These are phyloP conservation scores for Hirtodrosophila histrioides DNA, from an alignment of 2,888 invertebrate genomes.

Conservation along the genomic window DNA sequence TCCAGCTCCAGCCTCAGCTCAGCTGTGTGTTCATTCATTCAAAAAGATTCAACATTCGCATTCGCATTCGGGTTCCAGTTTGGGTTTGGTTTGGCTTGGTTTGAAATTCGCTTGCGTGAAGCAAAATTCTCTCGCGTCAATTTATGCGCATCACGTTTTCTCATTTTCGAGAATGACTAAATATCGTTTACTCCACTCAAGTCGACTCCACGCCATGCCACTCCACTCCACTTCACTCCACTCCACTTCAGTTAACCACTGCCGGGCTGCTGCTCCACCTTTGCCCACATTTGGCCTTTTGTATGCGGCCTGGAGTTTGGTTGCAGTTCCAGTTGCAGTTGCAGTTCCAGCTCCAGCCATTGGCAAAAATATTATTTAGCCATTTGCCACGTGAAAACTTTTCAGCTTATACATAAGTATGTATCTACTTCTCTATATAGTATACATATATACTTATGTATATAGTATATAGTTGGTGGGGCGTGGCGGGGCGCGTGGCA, in stretches of 20 bases:
- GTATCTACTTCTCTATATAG: conserved; percentile 3
- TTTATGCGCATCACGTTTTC: conserved; percentile 83
- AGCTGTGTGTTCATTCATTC: conserved; percentile 59
- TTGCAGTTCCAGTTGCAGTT: conserved; percentile 46
- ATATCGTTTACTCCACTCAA: conserved; percentile 81
- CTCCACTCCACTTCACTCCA: conserved; percentile 14
- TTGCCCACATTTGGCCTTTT: conserved; percentile 22
- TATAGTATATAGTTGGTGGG: conserved; percentile 10
- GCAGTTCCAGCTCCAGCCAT: conserved; percentile 1
- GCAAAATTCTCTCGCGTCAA: conserved; percentile 60
- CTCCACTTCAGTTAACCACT: conserved; percentile 7
- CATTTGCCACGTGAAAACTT: conserved; percentile 57
- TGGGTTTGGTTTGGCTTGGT: conserved; percentile 1
- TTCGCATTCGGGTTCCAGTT: conserved; percentile 43
- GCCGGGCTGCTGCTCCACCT: conserved; percentile 20
- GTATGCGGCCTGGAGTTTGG: conserved; percentile 21
- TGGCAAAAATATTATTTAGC: conserved; percentile 59
- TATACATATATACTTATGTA: conserved; percentile 1
- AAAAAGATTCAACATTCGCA: conserved; percentile 69
- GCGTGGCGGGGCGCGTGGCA: conserved; percentile 42
- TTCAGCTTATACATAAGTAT: conserved; percentile 19
- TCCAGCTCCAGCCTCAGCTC: conserved; percentile 12
- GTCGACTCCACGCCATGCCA: conserved; percentile 17
- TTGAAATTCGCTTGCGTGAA: conserved; percentile 48
- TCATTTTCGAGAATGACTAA: conserved; percentile 83